Percentiles rank a stretch among this genome's conserved stretches.
Evolutionary conservation across 1,140 invertebrate genomes (phyloP).

Genomic region (Riptortus pedestris): DNA sequence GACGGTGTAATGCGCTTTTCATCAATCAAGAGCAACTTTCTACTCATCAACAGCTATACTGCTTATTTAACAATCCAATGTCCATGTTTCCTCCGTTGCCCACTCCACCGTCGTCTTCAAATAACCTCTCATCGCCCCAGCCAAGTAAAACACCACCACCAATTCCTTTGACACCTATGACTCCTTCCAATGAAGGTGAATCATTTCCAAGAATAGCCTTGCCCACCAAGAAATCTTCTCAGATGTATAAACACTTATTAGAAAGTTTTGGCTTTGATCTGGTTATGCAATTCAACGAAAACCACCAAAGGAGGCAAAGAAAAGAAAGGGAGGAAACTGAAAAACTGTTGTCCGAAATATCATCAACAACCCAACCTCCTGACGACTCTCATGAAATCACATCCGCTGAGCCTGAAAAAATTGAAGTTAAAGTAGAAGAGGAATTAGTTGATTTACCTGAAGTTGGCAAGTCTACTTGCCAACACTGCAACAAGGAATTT

Average conservation of each 20-base stretch:
- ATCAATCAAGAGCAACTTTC: constrained; percentile 66
- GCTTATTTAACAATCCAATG: constrained; percentile 58
- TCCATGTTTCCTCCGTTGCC: constrained; percentile 47
- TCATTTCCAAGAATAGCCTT: constrained; percentile 35
- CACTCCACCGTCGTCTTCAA: constrained; percentile 36
- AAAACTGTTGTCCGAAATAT: constrained; percentile 33
- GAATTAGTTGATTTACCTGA: constrained; percentile 53
- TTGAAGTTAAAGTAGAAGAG: constrained; percentile 43
- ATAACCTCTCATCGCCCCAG: constrained; percentile 30
- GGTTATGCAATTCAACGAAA: constrained; percentile 93
- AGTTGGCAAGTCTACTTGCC: constrained; percentile 68
- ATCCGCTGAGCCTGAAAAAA: constrained; percentile 38
- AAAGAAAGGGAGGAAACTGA: constrained; percentile 39
- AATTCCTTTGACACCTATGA: constrained; percentile 29
- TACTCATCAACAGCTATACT: constrained; percentile 72
- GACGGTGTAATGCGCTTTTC: constrained; percentile 66
- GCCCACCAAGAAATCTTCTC: constrained; percentile 57
- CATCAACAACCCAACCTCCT: constrained; percentile 36
- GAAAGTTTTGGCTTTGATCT: constrained; percentile 91
- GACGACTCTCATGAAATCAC: constrained; percentile 25
- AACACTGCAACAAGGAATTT: constrained; percentile 85
- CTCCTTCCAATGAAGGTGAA: constrained; percentile 32
- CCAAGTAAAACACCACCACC: constrained; percentile 33
- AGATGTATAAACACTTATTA: constrained; percentile 80
- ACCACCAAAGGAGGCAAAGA: constrained; percentile 58